Evolutionary conservation across 2,888 invertebrate genomes (phyloP).

Genomic region (Amphipoea lucens): DNA sequence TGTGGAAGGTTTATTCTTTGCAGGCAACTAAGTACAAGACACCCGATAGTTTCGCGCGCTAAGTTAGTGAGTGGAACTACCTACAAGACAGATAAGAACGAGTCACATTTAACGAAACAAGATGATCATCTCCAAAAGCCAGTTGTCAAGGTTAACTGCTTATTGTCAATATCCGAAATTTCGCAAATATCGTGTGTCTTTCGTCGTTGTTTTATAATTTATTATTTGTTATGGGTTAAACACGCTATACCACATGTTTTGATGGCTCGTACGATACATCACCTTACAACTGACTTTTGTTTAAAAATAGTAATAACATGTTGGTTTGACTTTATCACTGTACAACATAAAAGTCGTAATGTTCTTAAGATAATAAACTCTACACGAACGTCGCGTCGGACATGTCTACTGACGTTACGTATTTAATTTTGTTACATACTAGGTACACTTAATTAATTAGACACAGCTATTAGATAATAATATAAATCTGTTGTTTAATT

Average conservation of each 20-base stretch:
- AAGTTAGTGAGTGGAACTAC: background rate
- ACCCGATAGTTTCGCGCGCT: background rate
- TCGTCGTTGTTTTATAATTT: background rate
- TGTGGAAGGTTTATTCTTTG: background rate
- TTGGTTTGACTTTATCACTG: constrained; percentile 12
- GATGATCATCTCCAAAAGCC: constrained; percentile 24
- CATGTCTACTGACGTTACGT: background rate
- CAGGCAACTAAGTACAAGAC: background rate
- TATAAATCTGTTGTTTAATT: background rate
- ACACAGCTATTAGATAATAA: background rate
- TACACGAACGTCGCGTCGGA: background rate
- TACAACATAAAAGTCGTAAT: background rate
- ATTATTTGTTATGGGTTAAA: constrained; percentile 27
- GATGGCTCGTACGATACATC: constrained; percentile 12
- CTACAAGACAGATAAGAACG: background rate
- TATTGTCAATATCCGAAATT: constrained; percentile 20
- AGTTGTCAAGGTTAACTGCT: constrained; percentile 44
- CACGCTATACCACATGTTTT: background rate
- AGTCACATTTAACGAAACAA: constrained; percentile 10
- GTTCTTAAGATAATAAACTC: constrained; percentile 12
- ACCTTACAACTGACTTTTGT: constrained; percentile 25
- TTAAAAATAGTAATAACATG: constrained; percentile 15
- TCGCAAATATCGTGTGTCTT: constrained; percentile 1
- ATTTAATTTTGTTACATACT: constrained; percentile 4
- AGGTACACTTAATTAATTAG: background rate